Evolutionary conservation across 1,140 invertebrate species (phyloP).

Genomic region (Aphelinus certus): DNA sequence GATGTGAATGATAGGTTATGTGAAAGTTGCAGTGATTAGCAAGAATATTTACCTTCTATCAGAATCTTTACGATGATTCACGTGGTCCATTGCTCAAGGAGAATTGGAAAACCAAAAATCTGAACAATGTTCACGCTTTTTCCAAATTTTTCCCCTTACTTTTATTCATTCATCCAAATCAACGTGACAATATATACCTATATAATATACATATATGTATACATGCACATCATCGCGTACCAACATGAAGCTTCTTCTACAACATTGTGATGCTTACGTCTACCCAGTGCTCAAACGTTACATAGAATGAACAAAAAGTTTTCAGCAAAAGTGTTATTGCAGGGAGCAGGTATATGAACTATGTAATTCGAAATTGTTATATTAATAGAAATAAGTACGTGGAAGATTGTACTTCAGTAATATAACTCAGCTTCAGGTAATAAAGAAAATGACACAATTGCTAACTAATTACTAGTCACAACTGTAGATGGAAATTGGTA

Average conservation of each 20-base stretch:
- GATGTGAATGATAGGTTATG: not conserved
- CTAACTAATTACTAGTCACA: too few species aligned
- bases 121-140: not conserved
- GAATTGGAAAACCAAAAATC: not conserved
- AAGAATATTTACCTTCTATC: slow-evolving; percentile 45
- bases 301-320: too few species aligned
- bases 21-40: not conserved
- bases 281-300: too few species aligned
- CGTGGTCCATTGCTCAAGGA: slow-evolving; percentile 6
- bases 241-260: not conserved
- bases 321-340: too few species aligned
- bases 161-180: not conserved
- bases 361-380: too few species aligned
- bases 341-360: too few species aligned
- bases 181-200: not conserved
- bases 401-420: too few species aligned
- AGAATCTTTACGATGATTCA: slow-evolving; percentile 38
- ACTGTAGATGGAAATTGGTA: too few species aligned
- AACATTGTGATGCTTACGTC: too few species aligned
- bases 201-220: not conserved
- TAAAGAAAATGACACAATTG: too few species aligned
- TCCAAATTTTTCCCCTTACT: not conserved
- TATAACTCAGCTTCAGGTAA: too few species aligned
- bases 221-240: not conserved
- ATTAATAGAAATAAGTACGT: too few species aligned